Conservation (phyloP, 2,797 vertebrate species). For the Platyrinchus mystaceus region DNA sequence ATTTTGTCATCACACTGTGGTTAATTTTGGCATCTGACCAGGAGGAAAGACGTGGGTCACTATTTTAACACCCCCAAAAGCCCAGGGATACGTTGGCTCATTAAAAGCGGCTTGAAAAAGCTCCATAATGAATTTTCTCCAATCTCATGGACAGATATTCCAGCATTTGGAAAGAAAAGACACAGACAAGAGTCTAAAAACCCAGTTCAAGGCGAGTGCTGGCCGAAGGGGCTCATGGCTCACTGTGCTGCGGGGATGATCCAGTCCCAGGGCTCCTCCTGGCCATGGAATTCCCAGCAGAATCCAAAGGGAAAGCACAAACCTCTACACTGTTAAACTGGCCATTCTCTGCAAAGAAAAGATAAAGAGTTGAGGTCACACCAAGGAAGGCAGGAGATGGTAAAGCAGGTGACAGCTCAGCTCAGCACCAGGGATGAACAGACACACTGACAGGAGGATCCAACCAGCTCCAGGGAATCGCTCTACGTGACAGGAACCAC, state of each 20-base stretch:
- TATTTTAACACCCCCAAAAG: neutral
- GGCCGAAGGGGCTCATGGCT: neutral
- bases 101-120: neutral
- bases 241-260: neutral
- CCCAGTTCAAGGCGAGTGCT: neutral
- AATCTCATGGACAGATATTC: neutral
- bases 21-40: neutral
- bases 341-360: conserved; percentile 55
- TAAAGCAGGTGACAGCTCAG: neutral
- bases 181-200: neutral
- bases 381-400: neutral
- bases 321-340: neutral
- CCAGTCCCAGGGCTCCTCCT: neutral
- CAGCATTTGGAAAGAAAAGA: neutral
- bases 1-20: neutral
- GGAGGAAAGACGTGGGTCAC: neutral
- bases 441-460: neutral
- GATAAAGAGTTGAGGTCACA: neutral
- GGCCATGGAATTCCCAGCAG: neutral
- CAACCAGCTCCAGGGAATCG: fast-evolving
- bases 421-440: neutral
- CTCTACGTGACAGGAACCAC: fast-evolving
- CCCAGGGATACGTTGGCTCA: fast-evolving
- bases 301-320: neutral
- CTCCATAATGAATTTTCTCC: neutral